Conservation (phyloP, 30 jellyfish, hydroid and myxozoan genomes). For the Chrysaora quinquecirrha region DNA sequence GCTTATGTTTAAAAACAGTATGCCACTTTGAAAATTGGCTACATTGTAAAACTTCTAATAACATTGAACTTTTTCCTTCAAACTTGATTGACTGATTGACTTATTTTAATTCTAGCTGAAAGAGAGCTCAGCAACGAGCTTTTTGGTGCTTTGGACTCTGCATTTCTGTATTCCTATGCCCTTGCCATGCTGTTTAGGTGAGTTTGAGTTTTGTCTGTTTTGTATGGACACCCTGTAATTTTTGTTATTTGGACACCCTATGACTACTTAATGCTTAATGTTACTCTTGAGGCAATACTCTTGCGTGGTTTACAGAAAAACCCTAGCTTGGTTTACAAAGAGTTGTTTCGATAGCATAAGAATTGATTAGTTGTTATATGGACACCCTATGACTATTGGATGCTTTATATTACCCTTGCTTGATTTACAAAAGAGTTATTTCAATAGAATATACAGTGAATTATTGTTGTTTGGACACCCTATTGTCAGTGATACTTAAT, state of each 20-base stretch:
- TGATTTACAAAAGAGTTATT: no score
- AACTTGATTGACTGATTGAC: not conserved
- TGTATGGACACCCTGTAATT: not conserved
- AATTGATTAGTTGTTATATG: not conserved
- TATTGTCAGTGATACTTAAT: no score
- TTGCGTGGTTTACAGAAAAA: not conserved
- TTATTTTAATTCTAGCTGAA: conserved; percentile 24
- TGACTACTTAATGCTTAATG: no score
- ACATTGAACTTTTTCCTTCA: not conserved
- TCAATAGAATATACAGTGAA: no score
- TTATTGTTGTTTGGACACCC: no score
- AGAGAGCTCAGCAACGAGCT: conserved; percentile 79
- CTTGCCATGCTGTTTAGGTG: conserved; percentile 91
- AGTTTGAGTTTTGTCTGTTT: not conserved
- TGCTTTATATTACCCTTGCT: no score
- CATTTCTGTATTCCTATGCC: conserved; percentile 91
- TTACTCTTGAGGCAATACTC: not conserved
- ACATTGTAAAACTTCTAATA: not conserved
- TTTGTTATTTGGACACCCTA: not conserved
- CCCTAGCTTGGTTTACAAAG: not conserved
- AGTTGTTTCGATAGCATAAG: not conserved
- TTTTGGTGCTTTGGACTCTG: conserved; percentile 92
- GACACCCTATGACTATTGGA: no score
- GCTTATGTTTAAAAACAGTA: not conserved
- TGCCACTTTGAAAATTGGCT: not conserved